Base-by-base conservation (phyloP, 2,113 vertebrate genomes). In the Gymnocephalus cernua region DNA sequence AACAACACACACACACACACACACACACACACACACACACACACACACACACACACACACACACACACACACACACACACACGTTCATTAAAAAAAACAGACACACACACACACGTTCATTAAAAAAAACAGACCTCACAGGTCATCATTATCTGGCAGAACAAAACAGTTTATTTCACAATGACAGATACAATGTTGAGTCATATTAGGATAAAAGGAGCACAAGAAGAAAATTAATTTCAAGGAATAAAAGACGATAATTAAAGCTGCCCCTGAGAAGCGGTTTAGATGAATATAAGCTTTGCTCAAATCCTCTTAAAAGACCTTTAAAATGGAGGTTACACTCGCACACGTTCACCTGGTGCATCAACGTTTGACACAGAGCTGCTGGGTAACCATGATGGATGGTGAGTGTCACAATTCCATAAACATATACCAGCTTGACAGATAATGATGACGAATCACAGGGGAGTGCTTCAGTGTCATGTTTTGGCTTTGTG, bases 361-460 rank as follows among this genome's bases (percentile, higher is more conserved):
- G 62, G 21, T 51, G 64, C 74, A 15, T 41, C 29, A 14, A 1
- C 35, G 54, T 32, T 54, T 57, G 74, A 85, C 71, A 66, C 35
- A 6, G 35, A 80, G 59, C 72, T 48, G 74, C 53, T n/a, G 41
- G 50, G n/a, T 54, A 77, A 82, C 79, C 35, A 3, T 90, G 89
- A 92, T 87, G 83, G 81, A 90, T 90, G 77, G 58, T 6, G 47
- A 68, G 66, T 68, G 86, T 82, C 83, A 35, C 82, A 44, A 6
- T 54, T 67, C 56, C 65, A 16, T 77, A 77, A 53, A 50, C 80
- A 67, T 44, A 66, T 35, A 64, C 44, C 89, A 76, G 65, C 82
- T 63, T 72, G 84, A 90, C 78, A 58, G 57, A 54, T 81, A 77
- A 80, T 58, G 80, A 84, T 88, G 90, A 92, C 76, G 73, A 78